Evolutionary conservation across 1,140 invertebrate genomes (phyloP).

Genomic region (Asbolus verrucosus): DNA sequence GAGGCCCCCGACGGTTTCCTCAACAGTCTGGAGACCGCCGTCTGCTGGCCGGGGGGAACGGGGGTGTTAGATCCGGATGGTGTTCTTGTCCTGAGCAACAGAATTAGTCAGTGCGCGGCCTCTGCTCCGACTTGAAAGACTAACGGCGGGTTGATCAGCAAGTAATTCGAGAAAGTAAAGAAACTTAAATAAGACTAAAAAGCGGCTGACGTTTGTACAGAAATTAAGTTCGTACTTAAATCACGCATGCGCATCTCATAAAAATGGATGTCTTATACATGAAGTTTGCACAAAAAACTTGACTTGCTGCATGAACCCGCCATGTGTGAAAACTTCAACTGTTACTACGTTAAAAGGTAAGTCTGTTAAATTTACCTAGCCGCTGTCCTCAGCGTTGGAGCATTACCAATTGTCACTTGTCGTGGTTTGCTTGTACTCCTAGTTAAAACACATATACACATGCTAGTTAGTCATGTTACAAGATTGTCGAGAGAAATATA

Average conservation of each 20-base stretch:
- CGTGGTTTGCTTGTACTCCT: conserved; percentile 63
- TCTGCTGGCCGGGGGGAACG: conserved; percentile 71
- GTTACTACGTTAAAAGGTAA: conserved; percentile 35
- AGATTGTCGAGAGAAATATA: conserved; percentile 23
- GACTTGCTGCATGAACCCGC: too few species aligned
- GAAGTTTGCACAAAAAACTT: too few species aligned
- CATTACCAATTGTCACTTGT: conserved; percentile 63
- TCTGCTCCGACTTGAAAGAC: background rate
- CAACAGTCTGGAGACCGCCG: conserved; percentile 73
- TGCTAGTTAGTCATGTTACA: conserved; percentile 62
- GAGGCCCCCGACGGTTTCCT: conserved; percentile 77
- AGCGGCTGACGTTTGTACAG: too few species aligned
- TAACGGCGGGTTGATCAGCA: too few species aligned
- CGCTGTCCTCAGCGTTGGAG: conserved; percentile 63
- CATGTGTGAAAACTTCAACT: too few species aligned
- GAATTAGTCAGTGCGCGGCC: conserved; percentile 47
- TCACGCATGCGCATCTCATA: too few species aligned
- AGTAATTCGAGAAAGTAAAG: too few species aligned
- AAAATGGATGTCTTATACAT: too few species aligned
- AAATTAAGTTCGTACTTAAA: too few species aligned
- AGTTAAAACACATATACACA: conserved; percentile 61
- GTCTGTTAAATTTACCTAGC: conserved; percentile 62
- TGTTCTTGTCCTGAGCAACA: conserved; percentile 72
- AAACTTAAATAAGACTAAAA: too few species aligned
- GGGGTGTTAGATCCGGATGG: conserved; percentile 78